phyloP scores from a whole-genome alignment of 2,888 invertebrate genomes.

The Epicampocera succincta region DNA sequence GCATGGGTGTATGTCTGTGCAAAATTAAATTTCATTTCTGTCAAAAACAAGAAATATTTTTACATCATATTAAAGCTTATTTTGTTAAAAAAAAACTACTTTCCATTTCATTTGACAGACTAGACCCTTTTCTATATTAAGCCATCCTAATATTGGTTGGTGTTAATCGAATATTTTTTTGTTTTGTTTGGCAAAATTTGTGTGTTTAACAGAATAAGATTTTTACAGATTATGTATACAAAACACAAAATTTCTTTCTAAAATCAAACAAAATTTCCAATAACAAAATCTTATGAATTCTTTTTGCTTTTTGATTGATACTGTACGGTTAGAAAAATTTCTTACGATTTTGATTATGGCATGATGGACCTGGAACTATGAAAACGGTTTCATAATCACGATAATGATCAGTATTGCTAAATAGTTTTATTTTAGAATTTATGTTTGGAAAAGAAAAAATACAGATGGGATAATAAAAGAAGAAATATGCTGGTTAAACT shows the following conservation, averaged over 20 bases:
- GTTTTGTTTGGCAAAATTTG: conserved; percentile 15
- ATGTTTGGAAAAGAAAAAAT: conserved; percentile 13
- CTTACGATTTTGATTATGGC: conserved; percentile 85
- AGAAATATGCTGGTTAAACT: conserved; percentile 37
- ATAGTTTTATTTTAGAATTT: conserved; percentile 4
- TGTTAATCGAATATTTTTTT: not conserved
- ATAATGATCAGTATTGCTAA: conserved; percentile 84
- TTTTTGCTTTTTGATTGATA: not conserved
- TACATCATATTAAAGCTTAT: too few species aligned
- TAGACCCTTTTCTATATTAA: too few species aligned
- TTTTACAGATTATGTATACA: too few species aligned
- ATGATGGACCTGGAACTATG: conserved; percentile 87
- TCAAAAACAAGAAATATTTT: too few species aligned
- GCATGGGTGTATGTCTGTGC: too few species aligned
- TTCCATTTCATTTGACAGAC: too few species aligned
- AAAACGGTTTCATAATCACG: conserved; percentile 89
- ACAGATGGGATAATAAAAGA: conserved; percentile 36
- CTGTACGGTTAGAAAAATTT: conserved; percentile 74
- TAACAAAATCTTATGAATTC: not conserved
- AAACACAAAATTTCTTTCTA: not conserved
- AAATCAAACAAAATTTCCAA: not conserved
- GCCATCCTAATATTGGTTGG: too few species aligned
- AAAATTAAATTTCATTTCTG: too few species aligned
- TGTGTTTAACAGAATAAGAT: not conserved
- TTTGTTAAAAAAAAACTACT: too few species aligned